A percentile compares a stretch with the other conserved stretches of the same genome.
Conservation (phyloP, 2,888 invertebrate species). For the Desoria tigrina region DNA sequence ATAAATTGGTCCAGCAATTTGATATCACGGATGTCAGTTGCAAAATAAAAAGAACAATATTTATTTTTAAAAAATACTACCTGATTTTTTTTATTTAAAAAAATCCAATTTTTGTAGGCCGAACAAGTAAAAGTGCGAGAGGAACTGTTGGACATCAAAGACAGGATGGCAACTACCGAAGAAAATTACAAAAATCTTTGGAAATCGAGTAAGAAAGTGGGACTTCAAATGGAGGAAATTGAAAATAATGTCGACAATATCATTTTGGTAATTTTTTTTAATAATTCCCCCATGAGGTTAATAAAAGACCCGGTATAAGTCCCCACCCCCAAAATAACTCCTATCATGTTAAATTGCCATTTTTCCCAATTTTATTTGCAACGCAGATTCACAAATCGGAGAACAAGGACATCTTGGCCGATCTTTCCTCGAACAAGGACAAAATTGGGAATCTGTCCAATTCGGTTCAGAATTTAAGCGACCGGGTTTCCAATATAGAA, state of each 20-base stretch:
- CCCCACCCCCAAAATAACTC: background rate
- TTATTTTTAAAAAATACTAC: background rate
- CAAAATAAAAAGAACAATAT: background rate
- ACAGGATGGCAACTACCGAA: conserved; percentile 31
- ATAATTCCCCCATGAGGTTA: background rate
- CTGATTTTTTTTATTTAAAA: too few species aligned
- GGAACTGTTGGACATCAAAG: conserved; percentile 42
- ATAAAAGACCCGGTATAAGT: background rate
- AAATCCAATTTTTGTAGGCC: conserved; percentile 26
- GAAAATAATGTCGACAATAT: conserved; percentile 38
- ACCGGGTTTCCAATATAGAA: conserved; percentile 33
- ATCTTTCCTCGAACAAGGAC: conserved; percentile 27
- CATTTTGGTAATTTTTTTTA: conserved; percentile 33
- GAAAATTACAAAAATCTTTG: conserved; percentile 34
- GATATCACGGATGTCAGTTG: conserved; percentile 42
- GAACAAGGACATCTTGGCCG: conserved; percentile 32
- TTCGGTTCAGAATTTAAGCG: conserved; percentile 19
- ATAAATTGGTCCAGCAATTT: conserved; percentile 43
- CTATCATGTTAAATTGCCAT: background rate
- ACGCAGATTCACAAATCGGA: conserved; percentile 40
- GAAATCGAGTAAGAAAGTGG: conserved; percentile 34
- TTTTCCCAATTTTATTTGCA: background rate
- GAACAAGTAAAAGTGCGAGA: conserved; percentile 43
- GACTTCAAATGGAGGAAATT: conserved; percentile 35
- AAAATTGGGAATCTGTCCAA: conserved; percentile 29